Base-by-base conservation (phyloP, 2,888 invertebrate species). In the Morpho helenor region DNA sequence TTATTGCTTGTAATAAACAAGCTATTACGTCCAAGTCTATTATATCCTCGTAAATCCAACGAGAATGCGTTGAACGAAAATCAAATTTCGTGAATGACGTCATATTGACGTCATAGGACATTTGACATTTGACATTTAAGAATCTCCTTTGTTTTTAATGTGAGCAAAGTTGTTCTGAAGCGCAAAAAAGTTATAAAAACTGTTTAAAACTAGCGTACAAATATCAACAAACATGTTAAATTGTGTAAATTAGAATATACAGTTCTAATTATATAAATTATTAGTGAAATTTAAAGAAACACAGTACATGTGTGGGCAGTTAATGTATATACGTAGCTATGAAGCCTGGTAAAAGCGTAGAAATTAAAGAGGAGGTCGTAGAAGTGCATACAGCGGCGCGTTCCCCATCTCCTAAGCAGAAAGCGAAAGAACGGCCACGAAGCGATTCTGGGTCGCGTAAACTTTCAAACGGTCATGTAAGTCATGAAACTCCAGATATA, bases 341-440 rank as follows among this genome's bases (percentile, higher is more conserved):
- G 89, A 87, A 88, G 78, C 84, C 89, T 52, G 87, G 83, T 23
- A 86, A 81, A 60, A 82, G 82, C 67, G 75, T 68, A 3, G 87
- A 87, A 52, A 73, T 76, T 8, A 83, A 75, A 46, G 87, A 90
- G 61, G 89, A 90, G 69, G 80, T 90, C 65, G 90, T 76, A n/a
- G 88, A 90, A 67, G 83, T 90, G 0, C 90, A 90, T 63, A 77
- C 81, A 3, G 70, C 80, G 1, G 86, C 77, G 39, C 75, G 86
- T 2, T 88, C 90, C 7, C 89, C 90, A 6, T 89, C 89, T 40
- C 90, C 89, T 0, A 87, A 84, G 64, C 81, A 74, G 10, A 85
- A 78, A 71, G 68, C 51, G 0, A 82, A 79, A 60, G 67, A 75
- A n/a, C 75, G 76, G 53, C 73, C 84, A 0, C 73, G 83, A 31